These are phyloP conservation scores for Oegoconia quadripuncta DNA, from an alignment of 2,888 invertebrate species.

Conservation along the genomic window DNA sequence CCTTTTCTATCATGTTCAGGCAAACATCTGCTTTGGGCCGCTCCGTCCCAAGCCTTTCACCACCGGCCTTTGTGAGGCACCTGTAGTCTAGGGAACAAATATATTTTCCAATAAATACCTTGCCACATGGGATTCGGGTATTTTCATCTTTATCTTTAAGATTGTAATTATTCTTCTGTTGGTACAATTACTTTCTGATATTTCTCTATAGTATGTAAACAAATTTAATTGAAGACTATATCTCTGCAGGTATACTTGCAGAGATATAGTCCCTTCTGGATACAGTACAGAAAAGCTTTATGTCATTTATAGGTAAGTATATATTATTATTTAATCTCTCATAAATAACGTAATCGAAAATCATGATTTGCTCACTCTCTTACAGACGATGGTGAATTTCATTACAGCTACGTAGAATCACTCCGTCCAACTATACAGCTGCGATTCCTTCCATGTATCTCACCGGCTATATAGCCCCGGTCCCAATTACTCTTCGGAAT, in stretches of 20 bases:
- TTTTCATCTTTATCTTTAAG: too few relatives aligned
- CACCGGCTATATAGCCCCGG: constrained; percentile 56
- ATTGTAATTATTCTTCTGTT: too few relatives aligned
- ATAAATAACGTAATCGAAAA: too few relatives aligned
- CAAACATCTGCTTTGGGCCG: constrained; percentile 54
- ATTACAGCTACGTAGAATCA: constrained; percentile 6
- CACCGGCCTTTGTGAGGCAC: constrained; percentile 38
- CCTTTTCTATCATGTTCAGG: constrained; percentile 58
- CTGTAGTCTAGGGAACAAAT: constrained; percentile 22
- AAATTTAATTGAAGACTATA: neutral
- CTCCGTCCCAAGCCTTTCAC: constrained; percentile 32
- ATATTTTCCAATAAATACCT: constrained; percentile 8
- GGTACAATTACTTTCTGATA: too few relatives aligned
- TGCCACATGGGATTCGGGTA: too few relatives aligned
- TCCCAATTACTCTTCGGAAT: constrained; percentile 77
- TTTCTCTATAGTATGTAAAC: too few relatives aligned
- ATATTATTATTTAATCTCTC: too few relatives aligned
- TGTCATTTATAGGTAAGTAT: too few relatives aligned
- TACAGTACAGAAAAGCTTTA: neutral
- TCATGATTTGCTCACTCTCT: too few relatives aligned
- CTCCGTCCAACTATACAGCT: constrained; percentile 34
- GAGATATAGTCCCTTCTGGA: neutral
- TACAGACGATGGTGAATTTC: neutral
- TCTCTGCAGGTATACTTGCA: neutral
- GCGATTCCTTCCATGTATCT: constrained; percentile 55